Conservation (phyloP, 2,113 vertebrate genomes). For the Dolichotis patagonum region DNA sequence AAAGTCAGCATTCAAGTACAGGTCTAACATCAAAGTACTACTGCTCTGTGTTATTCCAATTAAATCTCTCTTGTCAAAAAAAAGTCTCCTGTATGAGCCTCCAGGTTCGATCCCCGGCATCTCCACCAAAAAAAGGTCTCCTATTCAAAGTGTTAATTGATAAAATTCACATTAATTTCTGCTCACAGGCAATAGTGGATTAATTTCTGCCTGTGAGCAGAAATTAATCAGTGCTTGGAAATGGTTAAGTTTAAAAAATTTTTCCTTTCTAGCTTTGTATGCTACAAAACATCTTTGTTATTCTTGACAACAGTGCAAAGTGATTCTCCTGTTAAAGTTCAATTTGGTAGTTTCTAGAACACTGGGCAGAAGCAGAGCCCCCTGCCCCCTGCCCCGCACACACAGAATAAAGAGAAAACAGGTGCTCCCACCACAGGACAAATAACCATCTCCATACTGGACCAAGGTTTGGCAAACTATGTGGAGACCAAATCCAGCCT, state of each 20-base stretch:
- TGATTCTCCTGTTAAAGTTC: not conserved
- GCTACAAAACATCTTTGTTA: constrained; percentile 26
- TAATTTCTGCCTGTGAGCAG: constrained; percentile 3
- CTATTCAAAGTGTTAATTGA: not conserved
- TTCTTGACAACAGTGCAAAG: not conserved
- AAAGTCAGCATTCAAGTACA: not conserved
- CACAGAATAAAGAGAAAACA: not conserved
- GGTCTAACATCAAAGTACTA: constrained; percentile 42
- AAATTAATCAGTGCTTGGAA: constrained; percentile 1
- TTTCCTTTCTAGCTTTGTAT: not conserved
- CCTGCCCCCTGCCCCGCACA: not conserved
- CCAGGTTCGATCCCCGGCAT: too few species aligned
- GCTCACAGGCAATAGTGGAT: too few species aligned
- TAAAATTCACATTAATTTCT: constrained; percentile 55
- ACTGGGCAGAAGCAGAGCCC: not conserved
- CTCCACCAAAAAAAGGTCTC: too few species aligned
- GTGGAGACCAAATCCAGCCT: not conserved
- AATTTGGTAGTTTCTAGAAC: constrained; percentile 1
- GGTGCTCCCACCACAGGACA: not conserved
- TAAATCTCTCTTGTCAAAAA: constrained; percentile 49
- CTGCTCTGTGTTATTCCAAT: not conserved
- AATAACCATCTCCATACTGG: not conserved
- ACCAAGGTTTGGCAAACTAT: not conserved
- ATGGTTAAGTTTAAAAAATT: not conserved
- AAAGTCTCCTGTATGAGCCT: not conserved